Evolutionary conservation across 1,140 invertebrate species (phyloP), one percentile per base, ranked within the genome.

Genomic region (Zaprionus lachaisei): DNA sequence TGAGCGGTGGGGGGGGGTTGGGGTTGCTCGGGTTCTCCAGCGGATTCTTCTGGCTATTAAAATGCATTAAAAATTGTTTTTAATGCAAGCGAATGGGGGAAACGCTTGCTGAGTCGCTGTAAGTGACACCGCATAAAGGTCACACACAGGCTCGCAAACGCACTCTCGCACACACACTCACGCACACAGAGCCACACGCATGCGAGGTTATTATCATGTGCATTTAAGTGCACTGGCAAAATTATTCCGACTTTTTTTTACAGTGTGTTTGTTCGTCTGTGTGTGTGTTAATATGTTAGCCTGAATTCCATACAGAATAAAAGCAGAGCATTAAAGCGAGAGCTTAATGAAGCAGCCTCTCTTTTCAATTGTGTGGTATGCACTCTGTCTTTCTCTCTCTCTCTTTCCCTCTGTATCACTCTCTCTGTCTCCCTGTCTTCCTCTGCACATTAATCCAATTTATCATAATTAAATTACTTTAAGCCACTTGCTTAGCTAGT

Each of bases 381-480:
- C 26, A 7, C 22, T 15, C 38, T 57, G 26, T 20, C 26, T 34
- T 9, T 44, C 15, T 49, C 51, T 14, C 28, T 4, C 24, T 49
- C 5, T 14, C 28, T 38, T 38, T 20, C 20, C 20, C 11, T 24
- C 64, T 49, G 6, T 0, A 9, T 17, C 38, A 12, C n/a, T 28
- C 15, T 44, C 17, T 51, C 28, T 22, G 5, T 0, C 6, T 51
- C 1, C 17, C 5, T 14, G 20, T 72, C 28, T 31, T 11, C 58
- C 44, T 7, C 24, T 20, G 63, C 49, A 44, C 65, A 77, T 78
- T 86, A 86, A 86, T 86, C 77, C 83, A 82, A 86, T 86, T 86
- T 86, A 77, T 82, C 77, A 86, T 86, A 86, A 86, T 86, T 86
- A 82, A 86, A 86, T 86, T 86, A 82, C 69, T 82, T 86, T 86